Base-by-base conservation (phyloP, 2,797 vertebrate species). In the Chiropotes sagulatus region DNA sequence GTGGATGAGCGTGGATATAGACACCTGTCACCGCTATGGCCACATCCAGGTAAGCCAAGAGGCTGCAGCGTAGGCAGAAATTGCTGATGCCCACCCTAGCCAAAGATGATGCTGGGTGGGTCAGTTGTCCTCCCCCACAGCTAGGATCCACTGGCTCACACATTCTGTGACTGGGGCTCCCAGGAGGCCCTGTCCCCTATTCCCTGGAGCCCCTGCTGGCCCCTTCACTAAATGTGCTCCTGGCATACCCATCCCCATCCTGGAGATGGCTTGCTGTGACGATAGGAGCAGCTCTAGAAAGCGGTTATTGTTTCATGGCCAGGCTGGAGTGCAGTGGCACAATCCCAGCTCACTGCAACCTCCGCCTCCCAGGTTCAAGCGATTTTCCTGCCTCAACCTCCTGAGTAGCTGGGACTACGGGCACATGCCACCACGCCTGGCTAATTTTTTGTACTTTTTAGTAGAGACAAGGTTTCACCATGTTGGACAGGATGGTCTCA, bases 71-170 rank as follows among this genome's bases (percentile, higher is more conserved):
- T 14, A 33, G 81, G 2, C 5, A 28, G 33, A 39, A 46, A 13
- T 54, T 7, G 6, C n/a, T 0, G 0, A 33, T 7, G 41, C 2
- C 11, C 0, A 0, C 13, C 50, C 80, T 12, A 8, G 50, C 57
- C 72, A n/a, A 2, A 70, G 57, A 39, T 6, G 14, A 13, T 3
- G 57, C 1, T 10, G 14, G 28, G 24, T 28, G 8, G 24, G 11
- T 0, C 2, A 2, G 44, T 17, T 13, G 39, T 82, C 79, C 13
- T 57, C 33, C 12, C 17, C 48, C 48, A 15, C 4, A 20, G 5
- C 14, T 50, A 13, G 80, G 20, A 61, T 36, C 54, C 28, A 0
- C 39, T 13, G 10, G 44, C 9, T 87, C 87, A 0, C 30, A 14
- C 1, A 5, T 30, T 52, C 12, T 5, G 11, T 3, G 36, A 46